phyloP scores from a whole-genome alignment of 92 coral and sea anemone genomes.

The Ricordea florida region DNA sequence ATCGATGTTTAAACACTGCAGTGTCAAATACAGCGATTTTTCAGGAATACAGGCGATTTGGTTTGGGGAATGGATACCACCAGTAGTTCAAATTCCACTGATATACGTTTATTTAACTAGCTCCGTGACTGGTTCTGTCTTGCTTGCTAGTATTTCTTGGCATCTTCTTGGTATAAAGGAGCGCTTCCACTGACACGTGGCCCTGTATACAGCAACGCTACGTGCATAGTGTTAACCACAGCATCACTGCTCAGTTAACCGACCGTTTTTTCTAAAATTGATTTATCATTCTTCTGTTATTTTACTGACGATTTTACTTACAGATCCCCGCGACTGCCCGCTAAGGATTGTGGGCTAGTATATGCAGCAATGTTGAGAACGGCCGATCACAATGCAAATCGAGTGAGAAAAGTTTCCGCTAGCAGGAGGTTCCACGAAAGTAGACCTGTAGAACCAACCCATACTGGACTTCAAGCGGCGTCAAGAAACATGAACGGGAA shows the following conservation, averaged over 20 bases:
- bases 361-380: constrained; percentile 49
- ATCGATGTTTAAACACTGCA: not conserved
- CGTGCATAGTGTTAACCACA: too few relatives aligned
- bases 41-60: not conserved
- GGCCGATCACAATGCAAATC: constrained; percentile 64
- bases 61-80: not conserved
- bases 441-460: constrained; percentile 16
- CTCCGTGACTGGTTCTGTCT: too few relatives aligned
- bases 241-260: too few relatives aligned
- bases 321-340: constrained; percentile 18
- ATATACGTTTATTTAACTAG: too few relatives aligned
- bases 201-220: too few relatives aligned
- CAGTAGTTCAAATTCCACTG: too few relatives aligned
- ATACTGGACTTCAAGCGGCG: constrained; percentile 8
- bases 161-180: too few relatives aligned
- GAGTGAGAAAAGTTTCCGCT: constrained; percentile 16
- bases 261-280: too few relatives aligned
- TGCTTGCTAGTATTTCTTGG: too few relatives aligned
- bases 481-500: constrained; percentile 9
- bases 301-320: not conserved
- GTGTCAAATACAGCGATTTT: not conserved
- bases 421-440: constrained; percentile 23
- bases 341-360: constrained; percentile 40
- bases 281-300: too few relatives aligned
- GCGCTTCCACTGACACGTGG: too few relatives aligned